Conservation (phyloP, 2,113 vertebrate species). For the Corvus moneduloides region DNA sequence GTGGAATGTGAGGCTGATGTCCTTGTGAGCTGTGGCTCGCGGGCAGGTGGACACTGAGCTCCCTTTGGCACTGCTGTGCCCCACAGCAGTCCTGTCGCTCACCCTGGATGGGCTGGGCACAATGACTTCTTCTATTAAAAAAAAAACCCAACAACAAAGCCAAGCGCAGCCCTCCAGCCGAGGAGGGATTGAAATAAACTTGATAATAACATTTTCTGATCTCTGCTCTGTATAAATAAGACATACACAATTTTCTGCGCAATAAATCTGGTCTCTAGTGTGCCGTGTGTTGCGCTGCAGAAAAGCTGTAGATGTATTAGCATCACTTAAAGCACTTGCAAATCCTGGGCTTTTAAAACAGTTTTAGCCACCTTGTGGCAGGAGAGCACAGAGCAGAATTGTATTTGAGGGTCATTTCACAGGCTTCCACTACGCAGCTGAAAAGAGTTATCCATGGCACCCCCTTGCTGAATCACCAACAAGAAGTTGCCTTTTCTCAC, state of each 20-base stretch:
- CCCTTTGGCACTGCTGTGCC: not conserved
- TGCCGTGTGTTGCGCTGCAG: not conserved
- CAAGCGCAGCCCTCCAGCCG: not conserved
- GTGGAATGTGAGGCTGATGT: not conserved
- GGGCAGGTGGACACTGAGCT: not conserved
- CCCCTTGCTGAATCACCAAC: not conserved
- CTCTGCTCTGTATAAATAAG: accelerated
- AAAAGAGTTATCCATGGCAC: not conserved
- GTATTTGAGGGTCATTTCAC: not conserved
- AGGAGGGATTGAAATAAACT: not conserved
- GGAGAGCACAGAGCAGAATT: slow-evolving; percentile 55
- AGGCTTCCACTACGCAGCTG: not conserved
- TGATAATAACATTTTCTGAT: not conserved
- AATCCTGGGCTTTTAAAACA: not conserved
- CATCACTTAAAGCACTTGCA: not conserved
- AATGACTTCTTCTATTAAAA: not conserved
- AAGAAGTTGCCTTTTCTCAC: not conserved
- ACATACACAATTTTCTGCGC: not conserved
- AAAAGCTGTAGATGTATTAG: not conserved
- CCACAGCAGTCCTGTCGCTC: accelerated
- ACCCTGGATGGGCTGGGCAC: accelerated
- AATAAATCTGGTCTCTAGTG: not conserved
- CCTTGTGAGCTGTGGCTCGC: not conserved
- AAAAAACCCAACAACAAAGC: not conserved
- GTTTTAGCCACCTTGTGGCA: slow-evolving; percentile 70